Conservation (phyloP, 2,888 invertebrate species). For the Macaria liturata region DNA sequence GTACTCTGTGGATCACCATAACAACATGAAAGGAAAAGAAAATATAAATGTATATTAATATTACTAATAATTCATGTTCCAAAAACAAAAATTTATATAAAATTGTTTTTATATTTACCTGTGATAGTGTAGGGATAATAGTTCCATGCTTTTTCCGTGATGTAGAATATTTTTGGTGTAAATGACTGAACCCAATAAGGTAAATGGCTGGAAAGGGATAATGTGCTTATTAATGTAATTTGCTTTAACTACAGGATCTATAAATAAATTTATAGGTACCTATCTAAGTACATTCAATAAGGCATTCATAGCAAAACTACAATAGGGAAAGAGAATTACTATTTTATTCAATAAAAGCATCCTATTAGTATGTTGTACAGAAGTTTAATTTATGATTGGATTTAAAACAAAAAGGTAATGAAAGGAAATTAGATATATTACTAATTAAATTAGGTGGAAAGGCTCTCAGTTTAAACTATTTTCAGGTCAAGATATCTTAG, state of each 20-base stretch:
- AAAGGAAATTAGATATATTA: too few species aligned
- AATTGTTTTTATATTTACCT: constrained; percentile 74
- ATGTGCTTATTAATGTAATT: background rate
- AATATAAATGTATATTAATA: constrained; percentile 3
- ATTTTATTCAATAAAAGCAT: too few species aligned
- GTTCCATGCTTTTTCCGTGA: constrained; percentile 97
- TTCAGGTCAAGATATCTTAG: too few species aligned
- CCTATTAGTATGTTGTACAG: too few species aligned
- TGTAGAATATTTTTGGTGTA: constrained; percentile 95
- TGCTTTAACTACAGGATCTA: background rate
- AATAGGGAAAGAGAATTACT: too few species aligned
- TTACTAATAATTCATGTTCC: background rate
- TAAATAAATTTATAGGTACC: too few species aligned
- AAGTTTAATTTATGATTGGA: too few species aligned
- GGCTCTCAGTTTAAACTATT: too few species aligned
- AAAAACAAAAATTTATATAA: background rate
- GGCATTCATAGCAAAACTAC: too few species aligned
- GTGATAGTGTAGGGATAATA: constrained; percentile 96
- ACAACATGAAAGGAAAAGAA: constrained; percentile 54
- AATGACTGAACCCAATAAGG: constrained; percentile 95
- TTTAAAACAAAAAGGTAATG: too few species aligned
- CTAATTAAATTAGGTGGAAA: too few species aligned
- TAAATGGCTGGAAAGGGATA: constrained; percentile 86
- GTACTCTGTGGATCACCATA: constrained; percentile 81
- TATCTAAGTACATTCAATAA: too few species aligned